Evolutionary conservation across 2,888 invertebrate species (phyloP), one percentile per base, ranked within the genome.

Genomic region (Drosophila siamana): DNA sequence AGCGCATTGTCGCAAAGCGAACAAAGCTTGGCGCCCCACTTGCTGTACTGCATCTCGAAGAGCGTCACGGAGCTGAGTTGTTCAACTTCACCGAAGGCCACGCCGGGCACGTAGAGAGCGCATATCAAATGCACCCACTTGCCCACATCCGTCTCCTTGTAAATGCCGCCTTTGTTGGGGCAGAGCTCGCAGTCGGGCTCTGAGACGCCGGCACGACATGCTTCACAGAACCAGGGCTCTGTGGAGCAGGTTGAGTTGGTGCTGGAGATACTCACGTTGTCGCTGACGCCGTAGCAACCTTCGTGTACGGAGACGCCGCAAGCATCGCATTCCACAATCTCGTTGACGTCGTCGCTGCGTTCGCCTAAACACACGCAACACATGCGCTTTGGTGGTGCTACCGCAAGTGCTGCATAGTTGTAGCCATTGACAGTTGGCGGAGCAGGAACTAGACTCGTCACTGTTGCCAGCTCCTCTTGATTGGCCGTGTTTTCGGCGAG

Each of bases 221-320:
- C 97, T 92, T 99, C 99, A 93, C 99, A 99, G 92, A 99, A 99
- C 99, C 99, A 99, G 0, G 99, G 99, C 76, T 99, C 99, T 0
- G 98, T 99, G 26, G 98, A 98, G 57, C 98, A 97, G 0, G 98
- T 96, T 11, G 98, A 98, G 74, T 97, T 97, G 24, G 98, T 97
- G 90, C 98, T 98, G 4, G 97, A 97, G 71, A 97, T 95, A 92
- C 97, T 98, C 40, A 96, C 96, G 44, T 96, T 95, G 91, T 99
- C 98, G 44, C 97, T 97, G 1, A 98, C 96, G 5, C 98, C 98
- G 92, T 99, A 98, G 90, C 98, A 99, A 73, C 97, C 98, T 94
- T 99, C 99, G 93, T 99, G 99, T 3, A 99, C 98, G 41, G 98
- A 97, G 4, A 98, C 97, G 2, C 98, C 98, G 93, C 99, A 99